Percentiles rank a stretch among this genome's conserved stretches.
These are phyloP conservation scores for Ophonus ardosiacus DNA, from an alignment of 2,888 invertebrate species.

Conservation along the genomic window DNA sequence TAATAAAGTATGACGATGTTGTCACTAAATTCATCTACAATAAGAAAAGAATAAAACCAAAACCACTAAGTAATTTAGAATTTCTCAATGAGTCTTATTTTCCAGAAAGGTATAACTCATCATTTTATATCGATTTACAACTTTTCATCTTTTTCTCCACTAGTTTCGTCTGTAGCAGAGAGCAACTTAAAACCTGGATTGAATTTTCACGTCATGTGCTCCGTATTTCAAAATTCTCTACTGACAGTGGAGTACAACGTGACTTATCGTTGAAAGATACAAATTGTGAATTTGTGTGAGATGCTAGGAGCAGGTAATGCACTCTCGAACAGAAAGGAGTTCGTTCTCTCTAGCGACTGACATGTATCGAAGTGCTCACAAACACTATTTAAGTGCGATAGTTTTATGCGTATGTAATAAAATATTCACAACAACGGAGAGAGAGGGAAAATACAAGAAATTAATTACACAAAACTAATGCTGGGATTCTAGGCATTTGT, in stretches of 20 bases:
- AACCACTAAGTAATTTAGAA: too few species aligned
- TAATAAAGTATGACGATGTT: too few species aligned
- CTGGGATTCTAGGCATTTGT: too few species aligned
- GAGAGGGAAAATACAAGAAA: background rate
- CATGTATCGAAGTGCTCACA: background rate
- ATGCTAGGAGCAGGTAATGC: conserved; percentile 67
- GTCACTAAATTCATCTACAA: too few species aligned
- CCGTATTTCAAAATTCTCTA: conserved; percentile 5
- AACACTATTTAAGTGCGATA: background rate
- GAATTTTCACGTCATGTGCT: conserved; percentile 18
- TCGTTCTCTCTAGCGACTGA: background rate
- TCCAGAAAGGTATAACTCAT: background rate
- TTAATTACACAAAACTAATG: too few species aligned
- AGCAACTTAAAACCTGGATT: conserved; percentile 13
- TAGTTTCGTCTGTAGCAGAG: background rate
- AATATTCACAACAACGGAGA: background rate
- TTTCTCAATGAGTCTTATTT: too few species aligned
- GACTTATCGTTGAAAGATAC: conserved; percentile 70
- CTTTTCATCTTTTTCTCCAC: background rate
- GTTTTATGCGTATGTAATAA: background rate
- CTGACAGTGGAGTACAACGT: conserved; percentile 41
- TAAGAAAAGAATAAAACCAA: too few species aligned
- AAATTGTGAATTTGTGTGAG: conserved; percentile 69
- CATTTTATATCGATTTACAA: background rate
- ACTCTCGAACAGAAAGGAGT: conserved; percentile 39